Conservation (phyloP, 2,113 vertebrate genomes). For the Takifugu flavidus region DNA sequence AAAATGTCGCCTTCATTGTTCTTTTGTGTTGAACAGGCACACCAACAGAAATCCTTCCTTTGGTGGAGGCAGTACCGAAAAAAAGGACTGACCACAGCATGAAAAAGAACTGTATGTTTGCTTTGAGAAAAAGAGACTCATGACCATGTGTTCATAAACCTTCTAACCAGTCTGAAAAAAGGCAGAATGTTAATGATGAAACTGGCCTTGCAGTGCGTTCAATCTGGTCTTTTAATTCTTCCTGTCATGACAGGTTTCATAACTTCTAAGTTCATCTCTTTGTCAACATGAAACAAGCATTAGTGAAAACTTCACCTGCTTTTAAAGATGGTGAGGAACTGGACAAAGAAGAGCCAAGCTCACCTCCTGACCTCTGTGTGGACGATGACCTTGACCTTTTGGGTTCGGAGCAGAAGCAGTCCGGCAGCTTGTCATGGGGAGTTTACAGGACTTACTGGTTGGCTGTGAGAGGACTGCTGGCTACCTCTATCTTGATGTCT, state of each 20-base stretch:
- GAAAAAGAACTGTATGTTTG: conserved; percentile 71
- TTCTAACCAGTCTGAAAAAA: background rate
- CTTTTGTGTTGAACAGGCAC: conserved; percentile 69
- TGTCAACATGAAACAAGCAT: too few relatives aligned
- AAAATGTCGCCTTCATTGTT: background rate
- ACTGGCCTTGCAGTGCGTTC: background rate
- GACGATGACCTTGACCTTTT: conserved; percentile 15
- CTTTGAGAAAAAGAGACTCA: background rate
- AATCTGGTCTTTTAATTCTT: too few relatives aligned
- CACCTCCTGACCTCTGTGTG: conserved; percentile 39
- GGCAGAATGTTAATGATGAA: background rate
- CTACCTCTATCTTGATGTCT: conserved; percentile 77
- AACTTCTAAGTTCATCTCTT: background rate
- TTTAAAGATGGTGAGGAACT: conserved; percentile 32
- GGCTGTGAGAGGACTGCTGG: conserved; percentile 79
- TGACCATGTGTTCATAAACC: too few relatives aligned
- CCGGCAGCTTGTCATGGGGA: conserved; percentile 82
- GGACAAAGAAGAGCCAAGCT: conserved; percentile 43
- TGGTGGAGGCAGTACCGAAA: conserved; percentile 78
- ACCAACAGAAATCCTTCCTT: conserved; percentile 83
- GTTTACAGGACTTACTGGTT: conserved; percentile 90
- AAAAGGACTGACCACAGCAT: conserved; percentile 39
- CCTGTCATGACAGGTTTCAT: too few relatives aligned
- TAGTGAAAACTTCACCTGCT: background rate
- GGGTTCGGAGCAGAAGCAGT: conserved; percentile 85